Base-by-base conservation (phyloP, 2,113 vertebrate genomes). In the Myrmecobius fasciatus region DNA sequence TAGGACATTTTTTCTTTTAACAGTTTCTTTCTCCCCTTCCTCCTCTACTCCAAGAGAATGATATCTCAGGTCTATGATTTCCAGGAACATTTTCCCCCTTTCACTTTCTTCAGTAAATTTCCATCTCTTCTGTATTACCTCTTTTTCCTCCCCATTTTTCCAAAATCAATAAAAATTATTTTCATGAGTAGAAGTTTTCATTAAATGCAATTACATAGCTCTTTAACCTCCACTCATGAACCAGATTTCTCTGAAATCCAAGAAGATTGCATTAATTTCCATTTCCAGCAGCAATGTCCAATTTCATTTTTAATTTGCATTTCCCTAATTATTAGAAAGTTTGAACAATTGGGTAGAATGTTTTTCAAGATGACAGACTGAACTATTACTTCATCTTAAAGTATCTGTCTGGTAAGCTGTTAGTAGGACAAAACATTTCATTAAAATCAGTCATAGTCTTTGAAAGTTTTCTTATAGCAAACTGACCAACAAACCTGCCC, bases 11-110 rank as follows among this genome's bases (percentile, higher is more conserved):
- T n/a, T 17, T 22, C 17, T 75, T 75, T 75, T 75, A 75, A 20
- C 20, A 83, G 67, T 8, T 83, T n/a, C 8, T 43, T 83, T n/a
- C n/a, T 83, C 20, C 7, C 67, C n/a, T 17, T n/a, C 60, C 36
- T 75, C 36, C 36, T 5, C 12, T 43, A 2, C n/a, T 20, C 7
- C 20, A 94, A 46, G 60, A 22, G 53, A 95, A 54, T 93, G 93
- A 53, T 95, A 25, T 25, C 67, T 91, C 49, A 88, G 89, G n/a
- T 60, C 12, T 67, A 9, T 83, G 49, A 54, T 89, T 92, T 94
- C 95, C 91, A 49, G 56, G 26, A 90, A 14, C 49, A 47, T 2
- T 25, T 36, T 43, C 4, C 51, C 1, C 91, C 22, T 20, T 7
- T 51, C 1, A 10, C 31, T 53, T 94, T 93, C 8, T 92, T 96